Conservation (phyloP, 2,888 invertebrate species). For the Pristionchus mayeri region DNA sequence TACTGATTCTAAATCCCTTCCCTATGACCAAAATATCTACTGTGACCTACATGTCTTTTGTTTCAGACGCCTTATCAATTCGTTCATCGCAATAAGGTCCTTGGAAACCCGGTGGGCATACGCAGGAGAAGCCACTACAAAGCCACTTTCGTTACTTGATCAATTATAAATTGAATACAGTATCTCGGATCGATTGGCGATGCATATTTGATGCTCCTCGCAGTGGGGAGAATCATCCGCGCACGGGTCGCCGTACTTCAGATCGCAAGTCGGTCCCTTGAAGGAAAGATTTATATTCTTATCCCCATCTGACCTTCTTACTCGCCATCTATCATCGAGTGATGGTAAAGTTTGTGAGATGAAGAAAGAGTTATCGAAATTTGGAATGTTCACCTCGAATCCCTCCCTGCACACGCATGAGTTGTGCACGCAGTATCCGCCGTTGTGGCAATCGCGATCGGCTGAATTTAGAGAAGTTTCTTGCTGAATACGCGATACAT, state of each 20-base stretch:
- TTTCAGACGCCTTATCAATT: conserved; percentile 81
- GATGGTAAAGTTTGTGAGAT: no score
- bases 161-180: conserved; percentile 79
- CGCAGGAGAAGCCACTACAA: conserved; percentile 93
- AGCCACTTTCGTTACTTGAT: conserved; percentile 80
- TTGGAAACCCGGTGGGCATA: conserved; percentile 90
- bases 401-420: neutral
- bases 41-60: conserved; percentile 69
- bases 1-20: neutral
- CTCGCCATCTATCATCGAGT: no score
- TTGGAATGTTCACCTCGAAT: conserved; percentile 37
- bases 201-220: neutral
- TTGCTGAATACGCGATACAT: neutral
- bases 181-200: neutral
- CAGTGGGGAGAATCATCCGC: neutral
- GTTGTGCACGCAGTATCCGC: neutral
- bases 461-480: neutral
- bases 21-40: neutral
- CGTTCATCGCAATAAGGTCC: conserved; percentile 94
- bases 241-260: neutral
- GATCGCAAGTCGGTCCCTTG: conserved; percentile 22
- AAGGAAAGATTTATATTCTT: neutral
- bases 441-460: neutral
- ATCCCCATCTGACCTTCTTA: no score
- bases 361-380: no score